A percentile compares a stretch with the other conserved stretches of the same genome.
phyloP scores from a whole-genome alignment of 2,113 vertebrate genomes.

The Cavia aperea region DNA sequence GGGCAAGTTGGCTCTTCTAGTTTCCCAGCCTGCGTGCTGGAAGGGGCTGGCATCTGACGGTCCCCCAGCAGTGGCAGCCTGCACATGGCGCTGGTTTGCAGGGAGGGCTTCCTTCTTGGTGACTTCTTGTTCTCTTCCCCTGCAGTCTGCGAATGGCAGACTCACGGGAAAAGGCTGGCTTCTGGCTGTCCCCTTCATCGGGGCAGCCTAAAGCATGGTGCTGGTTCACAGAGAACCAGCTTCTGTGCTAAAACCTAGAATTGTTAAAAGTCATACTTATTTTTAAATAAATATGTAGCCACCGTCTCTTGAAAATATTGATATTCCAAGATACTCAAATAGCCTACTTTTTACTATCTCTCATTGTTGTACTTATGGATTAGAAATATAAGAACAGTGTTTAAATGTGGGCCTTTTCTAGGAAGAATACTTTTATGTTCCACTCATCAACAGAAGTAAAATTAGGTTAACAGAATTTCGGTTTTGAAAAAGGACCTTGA shows the following conservation, averaged over 20 bases:
- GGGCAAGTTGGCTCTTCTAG: too few relatives aligned
- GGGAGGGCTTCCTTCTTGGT: too few relatives aligned
- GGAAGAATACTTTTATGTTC: background rate
- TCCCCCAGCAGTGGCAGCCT: too few relatives aligned
- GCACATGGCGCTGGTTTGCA: too few relatives aligned
- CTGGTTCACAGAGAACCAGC: too few relatives aligned
- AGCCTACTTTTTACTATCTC: background rate
- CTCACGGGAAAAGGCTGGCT: too few relatives aligned
- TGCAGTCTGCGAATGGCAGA: too few relatives aligned
- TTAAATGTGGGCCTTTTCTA: background rate
- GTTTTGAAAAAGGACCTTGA: background rate
- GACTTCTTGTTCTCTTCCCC: too few relatives aligned
- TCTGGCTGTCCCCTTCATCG: too few relatives aligned
- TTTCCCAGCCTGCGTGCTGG: too few relatives aligned
- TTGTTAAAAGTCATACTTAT: constrained; percentile 34
- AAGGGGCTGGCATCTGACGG: too few relatives aligned
- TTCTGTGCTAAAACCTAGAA: constrained; percentile 18
- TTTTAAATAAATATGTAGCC: constrained; percentile 45
- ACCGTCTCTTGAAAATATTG: background rate
- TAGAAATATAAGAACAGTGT: background rate
- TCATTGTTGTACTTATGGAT: background rate
- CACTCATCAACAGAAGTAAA: background rate
- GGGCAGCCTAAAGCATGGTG: too few relatives aligned
- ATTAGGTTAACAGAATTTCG: constrained; percentile 8
- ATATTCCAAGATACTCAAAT: background rate